Percentiles rank a stretch among this genome's conserved stretches.
phyloP scores from a whole-genome alignment of 2,888 invertebrate genomes.

The Xylota sylvarum region DNA sequence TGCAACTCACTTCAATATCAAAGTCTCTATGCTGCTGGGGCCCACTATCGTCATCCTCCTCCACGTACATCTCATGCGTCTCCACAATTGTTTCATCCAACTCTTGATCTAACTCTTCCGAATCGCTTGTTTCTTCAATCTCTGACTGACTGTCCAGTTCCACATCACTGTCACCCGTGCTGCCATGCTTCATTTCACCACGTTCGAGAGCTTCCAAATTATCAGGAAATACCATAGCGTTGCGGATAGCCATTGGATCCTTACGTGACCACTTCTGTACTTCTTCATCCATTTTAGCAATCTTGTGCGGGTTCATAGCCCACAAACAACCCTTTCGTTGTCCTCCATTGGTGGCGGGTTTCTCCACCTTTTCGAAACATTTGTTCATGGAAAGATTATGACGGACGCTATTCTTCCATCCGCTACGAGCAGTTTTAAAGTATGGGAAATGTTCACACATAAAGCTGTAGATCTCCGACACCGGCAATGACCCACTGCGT shows the following conservation, averaged over 20 bases:
- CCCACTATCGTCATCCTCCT: conserved; percentile 85
- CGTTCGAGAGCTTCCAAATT: conserved; percentile 93
- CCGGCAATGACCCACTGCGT: conserved; percentile 96
- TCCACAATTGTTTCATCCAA: conserved; percentile 86
- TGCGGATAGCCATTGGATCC: conserved; percentile 95
- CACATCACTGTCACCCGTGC: conserved; percentile 88
- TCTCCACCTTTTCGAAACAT: conserved; percentile 99
- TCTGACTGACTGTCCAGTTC: conserved; percentile 85
- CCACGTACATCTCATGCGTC: conserved; percentile 84
- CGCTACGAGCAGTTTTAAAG: conserved; percentile 98
- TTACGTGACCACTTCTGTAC: conserved; percentile 99
- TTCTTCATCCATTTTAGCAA: conserved; percentile 98
- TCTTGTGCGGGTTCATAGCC: conserved; percentile 98
- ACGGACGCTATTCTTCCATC: conserved; percentile 99
- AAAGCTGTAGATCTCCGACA: conserved; percentile 99
- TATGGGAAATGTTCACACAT: conserved; percentile 99
- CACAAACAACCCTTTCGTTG: conserved; percentile 96
- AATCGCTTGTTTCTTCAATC: conserved; percentile 85
- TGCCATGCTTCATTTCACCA: conserved; percentile 94
- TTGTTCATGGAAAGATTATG: conserved; percentile 99
- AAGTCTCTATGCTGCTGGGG: conserved; percentile 85
- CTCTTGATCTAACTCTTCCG: conserved; percentile 86
- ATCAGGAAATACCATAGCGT: conserved; percentile 97
- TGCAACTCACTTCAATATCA: conserved; percentile 86
- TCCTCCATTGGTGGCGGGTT: conserved; percentile 94